Evolutionary conservation across 35 echinoderm and acorn worm genomes (phyloP).

Genomic region (Heliocidaris tuberculata): DNA sequence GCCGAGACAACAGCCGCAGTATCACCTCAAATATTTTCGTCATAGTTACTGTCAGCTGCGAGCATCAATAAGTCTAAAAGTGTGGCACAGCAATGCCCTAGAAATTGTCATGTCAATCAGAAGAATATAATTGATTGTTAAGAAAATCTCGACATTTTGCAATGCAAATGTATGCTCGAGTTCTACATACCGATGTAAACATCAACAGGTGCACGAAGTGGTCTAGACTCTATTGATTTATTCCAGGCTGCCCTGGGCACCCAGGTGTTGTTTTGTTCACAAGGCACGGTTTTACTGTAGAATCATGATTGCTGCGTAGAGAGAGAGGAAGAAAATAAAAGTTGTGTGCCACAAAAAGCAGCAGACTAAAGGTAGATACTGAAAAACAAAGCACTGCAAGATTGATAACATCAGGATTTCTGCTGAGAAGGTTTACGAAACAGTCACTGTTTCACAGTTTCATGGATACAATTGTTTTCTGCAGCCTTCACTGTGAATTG

Average conservation of each 20-base stretch:
- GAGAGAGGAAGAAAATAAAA: neutral
- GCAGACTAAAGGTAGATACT: neutral
- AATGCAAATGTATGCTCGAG: neutral
- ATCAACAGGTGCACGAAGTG: neutral
- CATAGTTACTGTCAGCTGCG: constrained; percentile 54
- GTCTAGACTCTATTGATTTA: constrained; percentile 29
- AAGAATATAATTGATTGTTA: neutral
- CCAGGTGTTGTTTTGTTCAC: neutral
- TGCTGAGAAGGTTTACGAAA: neutral
- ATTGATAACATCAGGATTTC: no score
- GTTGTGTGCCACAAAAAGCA: neutral
- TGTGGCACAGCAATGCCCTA: neutral
- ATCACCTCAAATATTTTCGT: constrained; percentile 88
- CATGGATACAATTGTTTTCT: neutral
- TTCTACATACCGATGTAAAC: neutral
- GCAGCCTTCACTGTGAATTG: neutral
- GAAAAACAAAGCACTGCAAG: neutral
- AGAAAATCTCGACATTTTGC: constrained; percentile 16
- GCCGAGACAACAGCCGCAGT: constrained; percentile 63
- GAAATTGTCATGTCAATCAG: neutral
- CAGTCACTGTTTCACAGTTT: neutral
- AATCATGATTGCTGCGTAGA: neutral
- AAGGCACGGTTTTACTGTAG: neutral
- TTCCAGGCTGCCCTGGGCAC: neutral
- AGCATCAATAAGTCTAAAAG: neutral